Evolutionary conservation across 2,888 invertebrate species (phyloP), one percentile per base, ranked within the genome.

Genomic region (Heterodera filipjevi): DNA sequence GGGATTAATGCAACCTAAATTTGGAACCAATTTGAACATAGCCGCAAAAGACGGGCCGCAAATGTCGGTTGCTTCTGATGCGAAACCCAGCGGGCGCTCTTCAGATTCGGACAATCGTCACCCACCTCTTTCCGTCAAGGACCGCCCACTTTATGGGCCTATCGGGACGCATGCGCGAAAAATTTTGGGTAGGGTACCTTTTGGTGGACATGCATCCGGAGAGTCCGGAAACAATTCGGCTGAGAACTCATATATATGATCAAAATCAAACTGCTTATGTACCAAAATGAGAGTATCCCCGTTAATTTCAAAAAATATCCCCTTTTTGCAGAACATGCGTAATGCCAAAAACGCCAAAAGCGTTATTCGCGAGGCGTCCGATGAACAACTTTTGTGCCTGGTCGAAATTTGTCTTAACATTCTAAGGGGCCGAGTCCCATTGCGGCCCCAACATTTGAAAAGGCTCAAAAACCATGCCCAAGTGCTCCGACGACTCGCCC

Each of bases 181-280:
- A 39, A 32, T 39, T 79, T 79, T 59, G 35, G 79, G n/a, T n/a
- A n/a, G n/a, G n/a, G 6, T 79, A 79, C 66, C 44, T 79, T 22
- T 35, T 79, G 33, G 71, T 79, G 44, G 78, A 78, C 53, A 68
- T 77, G 59, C 78, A 78, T 30, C 78, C 78, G 3, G 22, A 33
- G 14, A 66, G 46, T 10, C 78, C 66, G 19, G 78, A 78, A 19
- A 32, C 10, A 3, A 59, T 53, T 6, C 64, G 78, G 6, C 32
- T 78, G 8, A 59, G 66, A 79, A 79, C 79, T 66, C 3, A 79
- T 44, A 79, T 79, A 79, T n/a, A n/a, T n/a, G n/a, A n/a, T n/a
- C n/a, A n/a, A n/a, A n/a, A n/a, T 71, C 16, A 3, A 16, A 49
- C 49, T 10, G 49, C 19, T 49, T 49, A 49, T 16, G 3, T 49